phyloP scores from a whole-genome alignment of 2,888 invertebrate species.

The Volucella bombylans region DNA sequence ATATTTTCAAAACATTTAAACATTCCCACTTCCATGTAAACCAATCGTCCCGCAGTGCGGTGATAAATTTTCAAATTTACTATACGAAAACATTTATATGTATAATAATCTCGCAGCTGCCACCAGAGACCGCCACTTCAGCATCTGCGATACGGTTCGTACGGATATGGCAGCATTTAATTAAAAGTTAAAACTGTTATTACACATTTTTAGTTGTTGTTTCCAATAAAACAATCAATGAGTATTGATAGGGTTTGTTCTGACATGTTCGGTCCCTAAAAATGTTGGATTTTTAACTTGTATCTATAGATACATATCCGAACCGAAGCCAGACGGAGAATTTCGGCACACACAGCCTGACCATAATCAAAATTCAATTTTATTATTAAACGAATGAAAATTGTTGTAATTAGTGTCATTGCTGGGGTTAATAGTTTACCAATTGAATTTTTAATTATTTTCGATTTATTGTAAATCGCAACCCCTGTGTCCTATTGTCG shows the following conservation, averaged over 20 bases:
- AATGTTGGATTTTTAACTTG: too few species aligned
- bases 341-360: background rate
- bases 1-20: too few species aligned
- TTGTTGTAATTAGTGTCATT: slow-evolving; percentile 64
- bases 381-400: slow-evolving; percentile 56
- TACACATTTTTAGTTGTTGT: too few species aligned
- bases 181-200: too few species aligned
- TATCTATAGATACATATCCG: background rate
- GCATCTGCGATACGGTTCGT: background rate
- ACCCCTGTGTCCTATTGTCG: background rate
- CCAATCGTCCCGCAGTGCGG: background rate
- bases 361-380: slow-evolving; percentile 64
- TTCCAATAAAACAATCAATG: too few species aligned
- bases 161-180: too few species aligned
- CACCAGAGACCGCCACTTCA: background rate
- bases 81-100: background rate
- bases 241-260: too few species aligned
- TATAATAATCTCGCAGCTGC: too few species aligned
- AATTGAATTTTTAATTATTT: slow-evolving; percentile 67
- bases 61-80: slow-evolving; percentile 12
- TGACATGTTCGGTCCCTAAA: too few species aligned
- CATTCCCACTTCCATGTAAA: too few species aligned
- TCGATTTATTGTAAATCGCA: slow-evolving; percentile 52
- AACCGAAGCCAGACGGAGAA: background rate
- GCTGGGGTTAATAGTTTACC: slow-evolving; percentile 45